These are phyloP conservation scores for Hemichromis elongatus DNA, from an alignment of 2,113 vertebrate species.

Conservation along the genomic window DNA sequence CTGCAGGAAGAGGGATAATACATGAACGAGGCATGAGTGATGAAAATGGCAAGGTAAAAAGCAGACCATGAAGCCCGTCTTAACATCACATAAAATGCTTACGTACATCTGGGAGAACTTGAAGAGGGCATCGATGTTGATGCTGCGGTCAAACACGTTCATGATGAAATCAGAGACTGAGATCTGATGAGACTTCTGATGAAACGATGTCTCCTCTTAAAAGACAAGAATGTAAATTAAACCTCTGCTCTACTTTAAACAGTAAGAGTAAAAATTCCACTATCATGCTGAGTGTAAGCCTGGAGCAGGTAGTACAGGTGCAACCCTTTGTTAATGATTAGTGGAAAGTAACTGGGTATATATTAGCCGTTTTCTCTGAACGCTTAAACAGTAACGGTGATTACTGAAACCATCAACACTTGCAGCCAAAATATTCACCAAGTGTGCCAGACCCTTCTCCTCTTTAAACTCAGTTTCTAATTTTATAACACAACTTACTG, in stretches of 20 bases:
- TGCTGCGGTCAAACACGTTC: constrained; percentile 90
- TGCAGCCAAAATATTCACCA: neutral
- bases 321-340: neutral
- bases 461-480: neutral
- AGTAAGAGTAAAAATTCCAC: neutral
- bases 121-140: constrained; percentile 87
- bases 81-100: neutral
- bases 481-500: neutral
- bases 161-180: constrained; percentile 64
- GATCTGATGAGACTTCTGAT: neutral
- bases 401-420: neutral
- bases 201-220: neutral
- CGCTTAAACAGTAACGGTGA: neutral
- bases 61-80: neutral
- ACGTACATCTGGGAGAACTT: constrained; percentile 96
- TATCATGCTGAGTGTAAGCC: neutral
- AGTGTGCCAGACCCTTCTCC: neutral
- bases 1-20: constrained; percentile 54
- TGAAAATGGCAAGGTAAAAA: neutral
- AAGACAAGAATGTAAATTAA: neutral
- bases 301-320: neutral
- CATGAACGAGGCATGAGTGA: neutral
- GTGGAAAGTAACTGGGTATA: neutral
- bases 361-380: neutral
- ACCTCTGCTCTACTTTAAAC: neutral